Evolutionary conservation across 2,113 vertebrate species (phyloP), one percentile per base, ranked within the genome.

Genomic region (Trematomus loennbergii): DNA sequence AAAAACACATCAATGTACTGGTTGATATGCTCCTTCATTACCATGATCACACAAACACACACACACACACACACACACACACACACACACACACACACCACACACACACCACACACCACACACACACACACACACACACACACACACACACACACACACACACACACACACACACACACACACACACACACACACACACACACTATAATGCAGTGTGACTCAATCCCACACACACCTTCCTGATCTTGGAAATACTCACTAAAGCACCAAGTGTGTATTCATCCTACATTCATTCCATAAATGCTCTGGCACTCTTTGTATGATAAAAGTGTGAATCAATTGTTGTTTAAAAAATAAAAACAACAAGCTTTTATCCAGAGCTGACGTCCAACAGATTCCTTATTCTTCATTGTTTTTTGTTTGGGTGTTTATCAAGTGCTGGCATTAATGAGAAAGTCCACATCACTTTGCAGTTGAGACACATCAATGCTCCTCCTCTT

Each of bases 401-500:
- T 53, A 50, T 54, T 48, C 58, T 82, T 75, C 48, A 18, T 69
- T 66, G 48, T 46, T 25, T 76, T 17, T 20, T 17, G 22, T 66
- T 1, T 3, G 11, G 50, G 49, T 68, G 85, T 87, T 86, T 17
- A 77, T 88, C 82, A 79, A 20, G 60, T 33, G 5, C 11, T 29
- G 22, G 52, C 75, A 46, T 80, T 92, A 92, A 90, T 54, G 84
- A 85, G 33, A 71, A 2, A 67, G 49, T 79, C 68, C 67, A 17
- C 64, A 82, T 91, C 78, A 53, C 72, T 79, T 76, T 87, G 85
- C 75, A 9, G 62, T 58, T 17, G 75, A 66, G 71, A 43, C 78
- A 29, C 84, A 78, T 91, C 81, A 66, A 59, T 87, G 85, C 81
- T 73, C 59, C 53, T 33, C 15, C 62, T 65, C 78, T 91, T 93